Percentiles rank a stretch among this genome's conserved stretches.
These are phyloP conservation scores for Casuarius casuarius DNA, from an alignment of 2,113 vertebrate genomes.

Conservation along the genomic window DNA sequence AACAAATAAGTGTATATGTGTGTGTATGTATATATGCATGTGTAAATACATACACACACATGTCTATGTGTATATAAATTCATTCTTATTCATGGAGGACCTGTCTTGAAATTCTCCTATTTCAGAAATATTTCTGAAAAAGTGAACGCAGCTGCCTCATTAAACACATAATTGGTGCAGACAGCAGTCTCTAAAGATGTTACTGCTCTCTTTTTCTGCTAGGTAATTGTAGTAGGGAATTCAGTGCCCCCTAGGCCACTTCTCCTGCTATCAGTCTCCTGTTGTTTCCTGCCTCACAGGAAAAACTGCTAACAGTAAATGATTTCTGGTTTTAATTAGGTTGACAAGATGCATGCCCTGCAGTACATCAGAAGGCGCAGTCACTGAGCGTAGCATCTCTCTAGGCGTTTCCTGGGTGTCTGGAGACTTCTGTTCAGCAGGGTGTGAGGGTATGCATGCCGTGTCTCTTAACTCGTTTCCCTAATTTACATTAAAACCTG, in stretches of 20 bases:
- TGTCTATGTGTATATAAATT: neutral
- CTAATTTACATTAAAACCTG: rapidly evolving
- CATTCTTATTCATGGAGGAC: neutral
- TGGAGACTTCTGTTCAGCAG: neutral
- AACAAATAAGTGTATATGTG: neutral
- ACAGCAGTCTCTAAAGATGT: neutral
- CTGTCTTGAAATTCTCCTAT: neutral
- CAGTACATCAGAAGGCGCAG: neutral
- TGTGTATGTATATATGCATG: neutral
- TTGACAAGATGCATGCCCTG: neutral
- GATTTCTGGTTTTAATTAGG: slow-evolving; percentile 58
- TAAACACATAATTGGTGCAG: neutral
- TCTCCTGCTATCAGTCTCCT: neutral
- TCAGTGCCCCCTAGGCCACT: neutral
- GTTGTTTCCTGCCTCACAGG: neutral
- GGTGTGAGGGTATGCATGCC: rapidly evolving
- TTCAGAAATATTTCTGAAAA: neutral
- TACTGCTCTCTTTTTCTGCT: neutral
- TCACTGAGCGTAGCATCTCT: neutral
- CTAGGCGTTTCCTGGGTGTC: neutral
- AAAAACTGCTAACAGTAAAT: neutral
- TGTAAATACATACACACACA: no score
- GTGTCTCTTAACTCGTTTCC: neutral
- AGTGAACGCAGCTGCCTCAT: neutral
- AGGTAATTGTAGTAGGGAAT: neutral